These are phyloP conservation scores for Atherinosoma microstoma DNA, from an alignment of 2,797 vertebrate species.

Conservation along the genomic window DNA sequence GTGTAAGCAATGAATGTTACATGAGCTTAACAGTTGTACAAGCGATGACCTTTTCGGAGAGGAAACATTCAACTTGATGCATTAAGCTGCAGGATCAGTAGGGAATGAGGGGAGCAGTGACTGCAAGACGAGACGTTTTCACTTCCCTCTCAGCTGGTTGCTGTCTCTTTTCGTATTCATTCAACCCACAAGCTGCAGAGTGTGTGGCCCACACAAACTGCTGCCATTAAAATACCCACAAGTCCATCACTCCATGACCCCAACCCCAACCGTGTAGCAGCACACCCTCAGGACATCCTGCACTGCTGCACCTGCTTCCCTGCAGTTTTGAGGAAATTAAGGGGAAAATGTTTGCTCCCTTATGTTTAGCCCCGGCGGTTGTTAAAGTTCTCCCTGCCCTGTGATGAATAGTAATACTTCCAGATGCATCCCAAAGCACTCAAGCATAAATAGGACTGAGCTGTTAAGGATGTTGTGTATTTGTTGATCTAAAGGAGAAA, in stretches of 20 bases:
- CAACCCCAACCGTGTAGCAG: constrained; percentile 32
- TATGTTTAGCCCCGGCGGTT: constrained; percentile 38
- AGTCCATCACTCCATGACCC: constrained; percentile 46
- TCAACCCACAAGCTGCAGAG: constrained; percentile 36
- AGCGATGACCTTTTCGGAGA: constrained; percentile 66
- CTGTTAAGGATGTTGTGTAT: constrained; percentile 21
- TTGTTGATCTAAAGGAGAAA: constrained; percentile 45
- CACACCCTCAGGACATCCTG: constrained; percentile 56
- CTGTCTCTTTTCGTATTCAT: constrained; percentile 39
- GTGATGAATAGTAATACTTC: constrained; percentile 57
- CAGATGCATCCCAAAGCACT: constrained; percentile 39
- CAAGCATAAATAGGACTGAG: constrained; percentile 36
- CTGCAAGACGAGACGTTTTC: constrained; percentile 40
- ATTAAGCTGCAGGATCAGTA: constrained; percentile 20
- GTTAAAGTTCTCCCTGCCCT: constrained; percentile 28
- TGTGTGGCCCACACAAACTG: constrained; percentile 33
- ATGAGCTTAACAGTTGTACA: constrained; percentile 57
- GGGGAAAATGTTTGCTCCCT: constrained; percentile 34
- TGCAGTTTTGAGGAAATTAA: constrained; percentile 26
- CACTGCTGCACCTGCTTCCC: constrained; percentile 35
- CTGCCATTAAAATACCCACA: constrained; percentile 54
- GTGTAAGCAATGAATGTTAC: constrained; percentile 9
- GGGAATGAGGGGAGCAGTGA: constrained; percentile 6
- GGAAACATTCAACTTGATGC: constrained; percentile 41
- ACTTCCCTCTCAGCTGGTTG: constrained; percentile 36